Conservation (phyloP, 2,888 invertebrate species). For the Hemithea aestivaria region DNA sequence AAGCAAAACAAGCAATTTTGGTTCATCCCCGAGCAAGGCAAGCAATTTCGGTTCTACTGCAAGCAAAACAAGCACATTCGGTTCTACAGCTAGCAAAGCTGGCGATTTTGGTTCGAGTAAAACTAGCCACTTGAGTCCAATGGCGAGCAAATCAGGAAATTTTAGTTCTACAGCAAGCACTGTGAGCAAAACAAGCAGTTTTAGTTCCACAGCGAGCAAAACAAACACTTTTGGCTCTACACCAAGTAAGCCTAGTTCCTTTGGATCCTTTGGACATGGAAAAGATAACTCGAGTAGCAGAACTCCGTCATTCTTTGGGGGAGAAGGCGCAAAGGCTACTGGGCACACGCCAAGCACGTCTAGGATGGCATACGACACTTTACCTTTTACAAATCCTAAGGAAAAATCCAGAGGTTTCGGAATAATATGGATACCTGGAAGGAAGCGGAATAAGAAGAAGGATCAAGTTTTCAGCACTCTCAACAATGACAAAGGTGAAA, state of each 20-base stretch:
- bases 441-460: slow-evolving; percentile 55
- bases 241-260: slow-evolving; percentile 14
- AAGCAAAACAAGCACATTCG: slow-evolving; percentile 6
- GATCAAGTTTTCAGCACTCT: slow-evolving; percentile 53
- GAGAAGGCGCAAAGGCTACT: slow-evolving; percentile 10
- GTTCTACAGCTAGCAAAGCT: slow-evolving; percentile 1
- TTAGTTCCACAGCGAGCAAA: slow-evolving; percentile 20
- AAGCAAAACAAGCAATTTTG: slow-evolving; percentile 7
- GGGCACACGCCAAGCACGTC: slow-evolving; percentile 24
- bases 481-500: slow-evolving; percentile 46
- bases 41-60: slow-evolving; percentile 4
- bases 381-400: slow-evolving; percentile 40
- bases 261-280: slow-evolving; percentile 16
- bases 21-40: background rate
- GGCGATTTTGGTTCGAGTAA: background rate
- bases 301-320: slow-evolving; percentile 14
- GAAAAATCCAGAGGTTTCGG: slow-evolving; percentile 53
- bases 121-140: no score
- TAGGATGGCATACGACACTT: slow-evolving; percentile 40
- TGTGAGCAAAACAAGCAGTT: slow-evolving; percentile 14
- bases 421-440: slow-evolving; percentile 64
- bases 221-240: slow-evolving; percentile 11
- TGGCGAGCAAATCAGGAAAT: background rate
- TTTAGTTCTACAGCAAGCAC: slow-evolving; percentile 7
- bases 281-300: slow-evolving; percentile 9